phyloP scores from a whole-genome alignment of 2,888 invertebrate genomes.

The Automeris io region DNA sequence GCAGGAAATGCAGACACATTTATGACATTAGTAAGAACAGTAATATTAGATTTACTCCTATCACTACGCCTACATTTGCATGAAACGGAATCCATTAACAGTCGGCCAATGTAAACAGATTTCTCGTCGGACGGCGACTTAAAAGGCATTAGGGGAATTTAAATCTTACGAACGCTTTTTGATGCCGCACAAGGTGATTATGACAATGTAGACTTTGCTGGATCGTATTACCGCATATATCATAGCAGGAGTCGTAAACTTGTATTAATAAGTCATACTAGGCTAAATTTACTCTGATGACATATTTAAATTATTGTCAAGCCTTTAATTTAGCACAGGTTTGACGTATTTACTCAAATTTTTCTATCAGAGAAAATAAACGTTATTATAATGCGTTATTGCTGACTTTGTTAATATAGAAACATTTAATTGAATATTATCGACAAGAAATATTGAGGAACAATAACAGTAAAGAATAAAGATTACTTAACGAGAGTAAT shows the following conservation, averaged over 20 bases:
- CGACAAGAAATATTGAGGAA: no score
- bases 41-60: slow-evolving; percentile 31
- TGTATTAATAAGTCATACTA: neutral
- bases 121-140: slow-evolving; percentile 45
- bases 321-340: no score
- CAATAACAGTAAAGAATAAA: no score
- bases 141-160: slow-evolving; percentile 45
- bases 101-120: slow-evolving; percentile 46
- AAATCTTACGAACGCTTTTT: slow-evolving; percentile 32
- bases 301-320: no score
- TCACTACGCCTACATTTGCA: slow-evolving; percentile 36
- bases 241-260: neutral
- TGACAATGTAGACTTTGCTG: slow-evolving; percentile 25
- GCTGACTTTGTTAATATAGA: no score
- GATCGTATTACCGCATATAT: slow-evolving; percentile 8
- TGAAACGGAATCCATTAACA: slow-evolving; percentile 51
- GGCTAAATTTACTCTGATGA: neutral
- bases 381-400: no score
- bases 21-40: slow-evolving; percentile 11
- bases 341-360: no score
- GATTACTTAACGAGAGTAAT: no score
- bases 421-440: no score
- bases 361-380: no score
- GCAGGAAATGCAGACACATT: slow-evolving; percentile 8
- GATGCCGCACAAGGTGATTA: slow-evolving; percentile 33